phyloP scores from a whole-genome alignment of 2,113 vertebrate genomes.

The Excalfactoria chinensis region DNA sequence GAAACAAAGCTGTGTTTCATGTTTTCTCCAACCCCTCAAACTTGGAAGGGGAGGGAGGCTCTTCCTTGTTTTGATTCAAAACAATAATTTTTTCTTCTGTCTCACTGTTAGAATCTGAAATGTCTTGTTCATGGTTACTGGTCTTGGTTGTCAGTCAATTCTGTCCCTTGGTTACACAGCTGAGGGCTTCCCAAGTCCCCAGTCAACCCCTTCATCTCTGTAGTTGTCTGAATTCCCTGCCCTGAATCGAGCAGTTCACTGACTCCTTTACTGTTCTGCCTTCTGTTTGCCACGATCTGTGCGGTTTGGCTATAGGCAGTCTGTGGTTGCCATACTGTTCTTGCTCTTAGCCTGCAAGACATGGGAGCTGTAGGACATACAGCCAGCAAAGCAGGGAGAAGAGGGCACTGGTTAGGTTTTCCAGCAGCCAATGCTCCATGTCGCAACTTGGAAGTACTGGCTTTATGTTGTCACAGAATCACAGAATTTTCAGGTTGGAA shows the following conservation, averaged over 20 bases:
- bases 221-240: not conserved
- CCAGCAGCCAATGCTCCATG: fast-evolving
- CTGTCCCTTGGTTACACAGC: not conserved
- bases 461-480: no score
- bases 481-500: no score
- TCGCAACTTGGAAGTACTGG: fast-evolving
- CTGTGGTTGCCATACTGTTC: not conserved
- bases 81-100: not conserved
- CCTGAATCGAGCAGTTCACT: not conserved
- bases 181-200: fast-evolving
- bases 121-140: not conserved
- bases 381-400: not conserved
- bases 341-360: fast-evolving
- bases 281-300: not conserved
- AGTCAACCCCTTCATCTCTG: not conserved
- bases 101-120: not conserved
- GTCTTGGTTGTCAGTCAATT: not conserved
- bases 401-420: not conserved
- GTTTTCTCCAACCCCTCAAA: not conserved
- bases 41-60: not conserved
- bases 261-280: not conserved
- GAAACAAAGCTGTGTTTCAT: fast-evolving
- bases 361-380: not conserved
- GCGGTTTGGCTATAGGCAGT: fast-evolving
- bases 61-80: not conserved